Evolutionary conservation across 2,113 vertebrate species (phyloP), one percentile per base, ranked within the genome.

Genomic region (Stigmatopora argus): DNA sequence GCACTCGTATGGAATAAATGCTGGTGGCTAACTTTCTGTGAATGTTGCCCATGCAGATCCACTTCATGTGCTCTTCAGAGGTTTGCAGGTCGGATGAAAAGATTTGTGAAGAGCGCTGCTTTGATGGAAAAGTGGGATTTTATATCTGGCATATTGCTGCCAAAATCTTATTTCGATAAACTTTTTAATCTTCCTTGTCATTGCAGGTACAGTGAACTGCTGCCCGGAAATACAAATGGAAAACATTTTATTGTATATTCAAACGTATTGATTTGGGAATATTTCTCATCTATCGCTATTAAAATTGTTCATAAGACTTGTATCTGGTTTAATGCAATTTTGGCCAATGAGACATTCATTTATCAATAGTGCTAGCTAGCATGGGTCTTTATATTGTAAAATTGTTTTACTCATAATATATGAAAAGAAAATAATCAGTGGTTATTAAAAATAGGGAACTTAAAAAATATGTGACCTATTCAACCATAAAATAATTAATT

Each of bases 61-160:
- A 86, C 73, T 92, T 92, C 65, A 89, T 91, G 90, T 92, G 91
- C 57, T 89, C 89, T 2, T 31, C 85, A 18, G 87, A 90, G 47
- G 82, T 92, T 67, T 92, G 89, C 60, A 14, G 72, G n/a, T 56
- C 81, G 4, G 0, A 19, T 4, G 79, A 80, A 19, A 79, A 49
- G 12, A 38, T 7, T 0, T 92, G 91, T 69, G 44, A 65, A 4
- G 73, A 88, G 64, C 72, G 34, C 0, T 91, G 91, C 78, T 91
- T 91, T 77, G 85, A 85, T 81, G 72, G 75, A 62, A 71, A 70
- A 72, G 87, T 87, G 38, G 74, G 49, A 26, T 38, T 49, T 44
- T 38, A 31, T 52, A 58, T 1, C 0, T 18, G 34, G 0, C 1
- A 26, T 7, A 48, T 49, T 1, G 0, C 17, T 71, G 7, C 26